Base-by-base conservation (phyloP, 2,113 vertebrate species). In the Greenwoodochromis staneri region DNA sequence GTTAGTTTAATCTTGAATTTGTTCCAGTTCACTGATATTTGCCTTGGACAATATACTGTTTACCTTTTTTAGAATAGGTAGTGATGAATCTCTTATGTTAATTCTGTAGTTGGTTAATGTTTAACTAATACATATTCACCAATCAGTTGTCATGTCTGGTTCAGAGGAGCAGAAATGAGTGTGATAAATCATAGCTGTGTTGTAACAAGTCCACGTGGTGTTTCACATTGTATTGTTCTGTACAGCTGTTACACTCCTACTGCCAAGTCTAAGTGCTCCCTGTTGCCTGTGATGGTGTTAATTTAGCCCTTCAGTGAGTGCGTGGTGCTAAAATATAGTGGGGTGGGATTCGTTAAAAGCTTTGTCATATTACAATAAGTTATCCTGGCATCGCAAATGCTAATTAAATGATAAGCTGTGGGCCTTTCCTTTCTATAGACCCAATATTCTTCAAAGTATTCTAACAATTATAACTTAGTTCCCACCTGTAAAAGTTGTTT, bases 401-500 rank as follows among this genome's bases (percentile, higher is more conserved):
- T 69, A 69, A 31, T 47, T 49, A 78, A 49, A 31, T 3, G 3
- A 31, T 1, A 51, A 78, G 3, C 27, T 51, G 73, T 78, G 73
- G 73, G 14, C 16, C 27, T 49, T 78, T 78, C 42, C 7, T 49
- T 51, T 78, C 27, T 49, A 31, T n/a, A 78, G 42, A 49, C 10
- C 42, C 3, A 51, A 47, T 53, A 66, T 5, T 27, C 71, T 19
- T 49, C 5, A 14, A 78, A 19, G 9, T 17, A 11, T 78, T 49
- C 42, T 8, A 29, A 49, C 16, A 78, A 78, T 51, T 78, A 31
- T 7, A 3, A 29, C 31, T 21, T 10, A 42, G 14, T 10, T 13
- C 90, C 3, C 92, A 97, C 97, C 97, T 98, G 96, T 96, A 96
- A 14, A 59, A 0, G 2, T 88, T 82, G 78, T 93, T 80, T 17